A percentile compares a stretch with the other conserved stretches of the same genome.
Conservation (phyloP, 2,113 vertebrate species). For the Daboia siamensis region DNA sequence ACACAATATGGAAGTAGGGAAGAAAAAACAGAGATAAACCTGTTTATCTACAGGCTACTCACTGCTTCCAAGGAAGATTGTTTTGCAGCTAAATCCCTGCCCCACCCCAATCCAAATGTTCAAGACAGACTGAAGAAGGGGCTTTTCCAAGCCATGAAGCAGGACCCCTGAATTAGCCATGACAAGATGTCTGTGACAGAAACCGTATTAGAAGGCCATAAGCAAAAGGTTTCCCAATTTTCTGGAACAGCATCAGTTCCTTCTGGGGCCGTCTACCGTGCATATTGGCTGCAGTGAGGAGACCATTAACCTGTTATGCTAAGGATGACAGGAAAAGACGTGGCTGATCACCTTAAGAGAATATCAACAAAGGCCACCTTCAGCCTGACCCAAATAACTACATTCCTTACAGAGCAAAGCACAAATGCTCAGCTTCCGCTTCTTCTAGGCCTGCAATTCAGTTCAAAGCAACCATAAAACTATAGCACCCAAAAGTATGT, state of each 20-base stretch:
- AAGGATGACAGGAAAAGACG: not conserved
- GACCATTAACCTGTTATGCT: not conserved
- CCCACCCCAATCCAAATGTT: no score
- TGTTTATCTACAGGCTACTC: no score
- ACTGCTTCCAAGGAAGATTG: not conserved
- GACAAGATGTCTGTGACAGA: not conserved
- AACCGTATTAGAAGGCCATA: not conserved
- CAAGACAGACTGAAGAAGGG: not conserved
- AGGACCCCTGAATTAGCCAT: not conserved
- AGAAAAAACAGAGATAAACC: not conserved
- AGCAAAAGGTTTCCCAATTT: not conserved
- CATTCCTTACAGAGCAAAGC: not conserved
- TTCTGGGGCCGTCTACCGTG: not conserved
- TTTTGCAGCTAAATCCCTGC: no score
- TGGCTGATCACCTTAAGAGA: not conserved
- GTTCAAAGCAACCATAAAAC: not conserved
- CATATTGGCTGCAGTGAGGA: no score
- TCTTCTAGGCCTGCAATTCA: not conserved
- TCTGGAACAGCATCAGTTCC: not conserved
- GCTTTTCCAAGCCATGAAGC: not conserved
- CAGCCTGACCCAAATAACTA: not conserved
- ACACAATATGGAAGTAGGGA: not conserved
- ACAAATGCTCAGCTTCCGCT: not conserved
- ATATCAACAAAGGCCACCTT: not conserved
- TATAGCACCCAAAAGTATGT: not conserved